Evolutionary conservation across 37 sponge, comb jelly and placozoan genomes (phyloP), one percentile per base, ranked within the genome.

Genomic region (Axinella damicornis): DNA sequence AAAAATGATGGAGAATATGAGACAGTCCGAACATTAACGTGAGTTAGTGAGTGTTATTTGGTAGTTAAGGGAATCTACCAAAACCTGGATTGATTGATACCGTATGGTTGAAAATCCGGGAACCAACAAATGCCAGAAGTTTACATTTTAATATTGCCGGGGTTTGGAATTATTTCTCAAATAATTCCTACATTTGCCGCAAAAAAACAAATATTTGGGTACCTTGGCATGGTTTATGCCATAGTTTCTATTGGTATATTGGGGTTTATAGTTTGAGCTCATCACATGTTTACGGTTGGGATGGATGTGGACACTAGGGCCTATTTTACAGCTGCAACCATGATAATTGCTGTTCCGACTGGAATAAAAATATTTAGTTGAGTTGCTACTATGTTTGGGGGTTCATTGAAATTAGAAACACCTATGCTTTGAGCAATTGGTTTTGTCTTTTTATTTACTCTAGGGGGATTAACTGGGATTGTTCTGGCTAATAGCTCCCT

Each of bases 281-380:
- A 95, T 83, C 95, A 95, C 74, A 93, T 93, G 90, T 93, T 89
- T 77, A 93, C 95, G 46, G 87, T 95, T 1, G 95, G 95, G n/a
- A 95, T 95, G 92, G 95, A 95, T 85, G 92, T 92, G 1, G 95
- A 95, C 63, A 91, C 95, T 37, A 79, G 92, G 36, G 95, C 95
- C 11, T 95, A 95, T 85, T 95, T 95, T 88, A 92, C 89, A 0
- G 95, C 95, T 11, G 95, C 95, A 31, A 95, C 95, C 14, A 95
- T 95, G 92, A 91, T 95, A 58, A 95, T 95, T 27, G 95, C 95
- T 30, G 90, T 95, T 19, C 95, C 95, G 21, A 95, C 92, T 0
- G 95, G 95, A 25, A 91, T 95, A 57, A 95, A 95, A 81, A 91
- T 95, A 57, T 95, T 95, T 91, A 95, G 95, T 71, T 95, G 95